Evolutionary conservation across 2,888 invertebrate species (phyloP), one percentile per base, ranked within the genome.

Genomic region (Drosophila cognata): DNA sequence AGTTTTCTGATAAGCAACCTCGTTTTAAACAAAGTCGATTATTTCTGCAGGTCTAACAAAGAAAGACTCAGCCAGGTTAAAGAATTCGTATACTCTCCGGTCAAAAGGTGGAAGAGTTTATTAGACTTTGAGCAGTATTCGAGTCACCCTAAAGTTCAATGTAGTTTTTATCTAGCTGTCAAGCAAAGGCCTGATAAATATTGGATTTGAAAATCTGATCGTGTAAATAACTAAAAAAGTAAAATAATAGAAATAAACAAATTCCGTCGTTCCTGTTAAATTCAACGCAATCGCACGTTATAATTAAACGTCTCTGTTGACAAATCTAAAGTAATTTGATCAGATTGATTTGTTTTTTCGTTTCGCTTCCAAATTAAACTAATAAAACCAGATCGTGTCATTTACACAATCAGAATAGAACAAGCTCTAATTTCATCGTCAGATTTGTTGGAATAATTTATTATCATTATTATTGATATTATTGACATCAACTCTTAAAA

Each of bases 1-100:
- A 52, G 18, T 55, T 50, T 33, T 36, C 13, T 41, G 71, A 74
- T 70, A 70, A 77, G 50, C 18, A 43, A 36, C 53, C 18, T 7
- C 11, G 6, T n/a, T 33, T 29, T 53, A 36, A 52, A 31, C n/a
- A 21, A 21, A 8, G 21, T 21, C 33, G 16, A 21, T 31, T 21
- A 21, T 21, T 21, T 29, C 2, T 31, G n/a, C 7, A 6, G 21
- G 21, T 43, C 6, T 43, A 43, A 43, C 21, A 13, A 43, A 21
- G 21, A 43, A 43, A 16, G 4, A 46, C 46, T 8, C 46, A 25
- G 8, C 4, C 8, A 16, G 21, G 46, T 25, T 25, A 21, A 46
- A 46, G 21, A 46, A 46, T 25, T 25, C 16, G 0, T 43, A 43
- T 43, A 6, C 43, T 21, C 5, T 5, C 7, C 16, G 46, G 4